Evolutionary conservation across 1,140 invertebrate genomes (phyloP).

Genomic region (Branchinecta lynchi): DNA sequence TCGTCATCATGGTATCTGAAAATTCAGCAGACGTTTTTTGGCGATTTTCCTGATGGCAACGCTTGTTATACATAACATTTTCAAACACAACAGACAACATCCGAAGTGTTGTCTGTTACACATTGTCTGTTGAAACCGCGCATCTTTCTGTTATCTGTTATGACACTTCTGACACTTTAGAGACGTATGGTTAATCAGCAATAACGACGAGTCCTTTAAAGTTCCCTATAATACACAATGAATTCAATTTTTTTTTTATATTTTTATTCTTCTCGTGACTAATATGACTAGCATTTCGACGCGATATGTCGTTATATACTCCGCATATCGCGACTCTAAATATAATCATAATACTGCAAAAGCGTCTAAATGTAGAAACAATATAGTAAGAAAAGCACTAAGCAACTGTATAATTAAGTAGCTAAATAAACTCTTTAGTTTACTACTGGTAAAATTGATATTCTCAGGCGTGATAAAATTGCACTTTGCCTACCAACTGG

Average conservation of each 20-base stretch:
- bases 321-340: background rate
- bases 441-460: background rate
- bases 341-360: background rate
- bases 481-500: background rate
- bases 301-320: background rate
- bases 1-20: no score
- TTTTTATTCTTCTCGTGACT: background rate
- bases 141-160: no score
- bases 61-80: no score
- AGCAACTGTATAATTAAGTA: constrained; percentile 2
- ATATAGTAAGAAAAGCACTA: constrained; percentile 7
- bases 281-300: background rate
- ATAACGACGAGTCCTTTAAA: no score
- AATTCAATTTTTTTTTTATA: background rate
- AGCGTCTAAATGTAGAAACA: background rate
- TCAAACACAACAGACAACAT: no score
- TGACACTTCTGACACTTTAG: no score
- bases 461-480: background rate
- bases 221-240: no score
- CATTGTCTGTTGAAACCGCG: no score
- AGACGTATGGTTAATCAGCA: no score
- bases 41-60: no score
- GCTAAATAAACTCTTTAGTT: constrained; percentile 10
- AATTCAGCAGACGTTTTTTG: no score
- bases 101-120: no score